A percentile compares a stretch with the other conserved stretches of the same genome.
These are phyloP conservation scores for Conchocele bisecta DNA, from an alignment of 2,888 invertebrate species.

Conservation along the genomic window DNA sequence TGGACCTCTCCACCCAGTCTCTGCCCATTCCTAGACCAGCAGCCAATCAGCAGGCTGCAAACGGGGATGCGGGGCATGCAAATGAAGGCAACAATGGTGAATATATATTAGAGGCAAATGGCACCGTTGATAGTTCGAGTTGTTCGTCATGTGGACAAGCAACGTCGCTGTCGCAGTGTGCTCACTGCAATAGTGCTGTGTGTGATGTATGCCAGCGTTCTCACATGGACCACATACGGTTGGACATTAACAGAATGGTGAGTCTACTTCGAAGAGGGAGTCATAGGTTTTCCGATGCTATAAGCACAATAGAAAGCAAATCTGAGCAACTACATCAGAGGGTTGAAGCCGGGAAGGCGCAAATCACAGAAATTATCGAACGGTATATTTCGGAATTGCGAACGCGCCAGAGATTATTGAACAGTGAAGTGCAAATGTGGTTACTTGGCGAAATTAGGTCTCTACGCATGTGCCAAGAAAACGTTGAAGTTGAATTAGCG, in stretches of 20 bases:
- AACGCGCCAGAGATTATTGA: slow-evolving; percentile 86
- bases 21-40: slow-evolving; percentile 7
- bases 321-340: slow-evolving; percentile 94
- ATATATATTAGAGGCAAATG: slow-evolving; percentile 27
- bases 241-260: slow-evolving; percentile 93
- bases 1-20: slow-evolving; percentile 91
- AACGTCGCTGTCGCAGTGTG: slow-evolving; percentile 87
- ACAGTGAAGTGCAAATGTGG: slow-evolving; percentile 90
- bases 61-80: slow-evolving; percentile 14
- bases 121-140: too few species aligned
- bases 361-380: slow-evolving; percentile 87
- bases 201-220: slow-evolving; percentile 96
- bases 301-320: slow-evolving; percentile 89
- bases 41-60: slow-evolving; percentile 16
- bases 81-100: too few species aligned
- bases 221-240: slow-evolving; percentile 68
- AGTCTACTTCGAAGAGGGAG: slow-evolving; percentile 88
- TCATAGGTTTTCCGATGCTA: slow-evolving; percentile 84
- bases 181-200: slow-evolving; percentile 98
- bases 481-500: slow-evolving; percentile 95
- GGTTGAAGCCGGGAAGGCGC: slow-evolving; percentile 94
- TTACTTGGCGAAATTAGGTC: slow-evolving; percentile 92
- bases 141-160: slow-evolving; percentile 94
- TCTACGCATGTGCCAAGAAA: slow-evolving; percentile 93
- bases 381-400: slow-evolving; percentile 81